Conservation (phyloP, 2,888 invertebrate species). For the Pammene aurita region DNA sequence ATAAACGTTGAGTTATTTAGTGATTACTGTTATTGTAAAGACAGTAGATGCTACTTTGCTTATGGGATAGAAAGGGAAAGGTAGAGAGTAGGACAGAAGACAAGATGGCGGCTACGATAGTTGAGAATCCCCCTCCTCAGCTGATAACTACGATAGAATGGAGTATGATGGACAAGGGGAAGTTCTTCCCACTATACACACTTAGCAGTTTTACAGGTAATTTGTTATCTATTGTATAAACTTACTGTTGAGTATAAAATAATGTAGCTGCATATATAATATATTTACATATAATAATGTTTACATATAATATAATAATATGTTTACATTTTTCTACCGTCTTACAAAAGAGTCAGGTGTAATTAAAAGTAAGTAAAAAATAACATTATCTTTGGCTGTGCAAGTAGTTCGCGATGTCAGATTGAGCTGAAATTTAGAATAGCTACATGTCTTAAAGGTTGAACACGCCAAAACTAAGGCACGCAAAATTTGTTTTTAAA, state of each 20-base stretch:
- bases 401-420: too few relatives aligned
- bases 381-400: too few relatives aligned
- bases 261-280: too few relatives aligned
- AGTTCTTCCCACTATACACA: conserved; percentile 96
- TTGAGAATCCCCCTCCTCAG: conserved; percentile 82
- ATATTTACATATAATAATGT: too few relatives aligned
- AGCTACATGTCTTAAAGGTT: too few relatives aligned
- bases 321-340: too few relatives aligned
- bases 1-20: conserved; percentile 14
- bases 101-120: conserved; percentile 73
- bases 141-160: conserved; percentile 95
- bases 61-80: conserved; percentile 42
- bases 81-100: conserved; percentile 43
- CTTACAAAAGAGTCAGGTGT: too few relatives aligned
- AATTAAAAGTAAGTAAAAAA: too few relatives aligned
- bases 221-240: conserved; percentile 46
- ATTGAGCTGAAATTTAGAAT: too few relatives aligned
- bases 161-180: conserved; percentile 98
- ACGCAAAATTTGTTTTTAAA: too few relatives aligned
- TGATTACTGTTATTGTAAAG: not conserved
- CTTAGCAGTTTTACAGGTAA: conserved; percentile 92
- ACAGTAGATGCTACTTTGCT: conserved; percentile 28
- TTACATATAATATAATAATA: too few relatives aligned
- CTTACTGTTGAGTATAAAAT: not conserved
- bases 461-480: too few relatives aligned